Base-by-base conservation (phyloP, 2,797 vertebrate species). In the Vireo griseus region DNA sequence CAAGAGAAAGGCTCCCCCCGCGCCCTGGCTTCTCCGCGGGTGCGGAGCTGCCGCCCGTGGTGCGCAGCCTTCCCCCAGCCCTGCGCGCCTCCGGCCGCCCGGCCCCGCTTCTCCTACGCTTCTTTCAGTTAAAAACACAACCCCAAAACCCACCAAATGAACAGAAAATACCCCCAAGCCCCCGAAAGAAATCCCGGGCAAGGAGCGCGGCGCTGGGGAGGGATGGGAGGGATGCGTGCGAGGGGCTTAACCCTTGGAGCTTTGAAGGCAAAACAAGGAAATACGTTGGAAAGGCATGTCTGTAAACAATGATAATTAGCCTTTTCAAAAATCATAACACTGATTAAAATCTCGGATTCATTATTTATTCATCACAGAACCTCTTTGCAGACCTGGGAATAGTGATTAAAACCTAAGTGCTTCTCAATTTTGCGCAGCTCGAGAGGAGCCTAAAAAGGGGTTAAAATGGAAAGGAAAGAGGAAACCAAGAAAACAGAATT, bases 331-430 rank as follows among this genome's bases (percentile, higher is more conserved):
- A 97, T 97, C 95, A 84, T 95, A 94, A 97, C 96, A 88, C 39
- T 73, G 94, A 97, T 96, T 96, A 96, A 98, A 98, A 97, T 97
- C 96, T 95, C 95, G 40, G 96, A 62, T 96, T 97, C 95, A 95
- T 97, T 97, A 98, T 97, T 98, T 98, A 98, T 97, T 97, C 97
- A 96, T 97, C 97, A 97, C 90, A 96, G 95, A 96, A 91, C 96
- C 97, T 97, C 97, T 97, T 97, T 90, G 94, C 94, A 96, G 97
- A 97, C 96, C 95, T 97, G 96, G 96, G 96, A 97, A 96, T 92
- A 94, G 90, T 97, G 93, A 97, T 97, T 98, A 97, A 97, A 98
- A 97, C 95, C 95, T 65, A 82, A 97, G 90, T 90, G 94, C 79
- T 84, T 90, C 79, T 94, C 74, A 8, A 39, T 65, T 86, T 88